These are phyloP conservation scores for Drepanosiphum platanoidis DNA, from an alignment of 2,888 invertebrate genomes.

Conservation along the genomic window DNA sequence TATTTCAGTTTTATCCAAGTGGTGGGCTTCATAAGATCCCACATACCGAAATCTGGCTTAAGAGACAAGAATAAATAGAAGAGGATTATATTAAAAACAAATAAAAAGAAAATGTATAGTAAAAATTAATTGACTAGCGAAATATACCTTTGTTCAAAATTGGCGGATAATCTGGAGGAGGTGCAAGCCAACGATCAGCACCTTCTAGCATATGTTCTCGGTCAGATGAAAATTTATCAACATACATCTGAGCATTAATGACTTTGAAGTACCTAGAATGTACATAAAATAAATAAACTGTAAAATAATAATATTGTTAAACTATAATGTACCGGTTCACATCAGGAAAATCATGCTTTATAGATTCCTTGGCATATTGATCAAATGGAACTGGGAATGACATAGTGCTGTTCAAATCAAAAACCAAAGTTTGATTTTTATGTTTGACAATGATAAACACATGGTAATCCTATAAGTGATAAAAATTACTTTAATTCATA, in stretches of 20 bases:
- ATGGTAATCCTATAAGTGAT: constrained; percentile 43
- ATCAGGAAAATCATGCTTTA: constrained; percentile 33
- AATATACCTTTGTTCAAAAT: constrained; percentile 46
- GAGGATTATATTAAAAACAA: neutral
- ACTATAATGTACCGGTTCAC: constrained; percentile 18
- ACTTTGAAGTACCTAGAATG: constrained; percentile 48
- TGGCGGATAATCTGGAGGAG: constrained; percentile 47
- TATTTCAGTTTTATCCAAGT: too few species aligned
- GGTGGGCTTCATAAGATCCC: too few species aligned
- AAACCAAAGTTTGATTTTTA: constrained; percentile 32
- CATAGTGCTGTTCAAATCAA: constrained; percentile 40
- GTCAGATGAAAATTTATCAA: constrained; percentile 45
- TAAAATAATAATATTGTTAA: neutral
- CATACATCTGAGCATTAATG: constrained; percentile 16
- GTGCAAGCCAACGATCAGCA: constrained; percentile 15
- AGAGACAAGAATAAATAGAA: neutral
- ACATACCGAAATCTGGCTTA: too few species aligned
- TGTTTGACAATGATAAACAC: constrained; percentile 36
- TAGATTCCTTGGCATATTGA: constrained; percentile 17
- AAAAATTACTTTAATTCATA: neutral
- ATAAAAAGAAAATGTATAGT: neutral
- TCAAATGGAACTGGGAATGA: constrained; percentile 43
- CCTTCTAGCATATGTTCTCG: constrained; percentile 41
- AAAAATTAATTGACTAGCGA: neutral
- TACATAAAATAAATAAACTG: neutral